A percentile compares a stretch with the other conserved stretches of the same genome.
phyloP scores from a whole-genome alignment of 2,113 vertebrate species.

The Colaptes auratus region DNA sequence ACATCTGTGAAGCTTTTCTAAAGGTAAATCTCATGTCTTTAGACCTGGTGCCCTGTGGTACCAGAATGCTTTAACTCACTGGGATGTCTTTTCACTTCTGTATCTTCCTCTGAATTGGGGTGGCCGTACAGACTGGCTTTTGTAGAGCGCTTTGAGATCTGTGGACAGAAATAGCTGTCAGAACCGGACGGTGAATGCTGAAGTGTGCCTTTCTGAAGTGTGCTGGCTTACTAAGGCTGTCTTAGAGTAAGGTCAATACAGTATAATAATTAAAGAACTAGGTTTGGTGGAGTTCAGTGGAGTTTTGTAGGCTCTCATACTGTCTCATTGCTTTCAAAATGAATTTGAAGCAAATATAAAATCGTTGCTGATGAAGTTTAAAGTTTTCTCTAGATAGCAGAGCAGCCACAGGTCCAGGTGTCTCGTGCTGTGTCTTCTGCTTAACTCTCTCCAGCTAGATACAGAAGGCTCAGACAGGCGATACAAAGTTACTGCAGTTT shows the following conservation, averaged over 20 bases:
- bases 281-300: background rate
- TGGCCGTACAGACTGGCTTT: background rate
- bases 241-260: background rate
- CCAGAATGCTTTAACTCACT: background rate
- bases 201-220: background rate
- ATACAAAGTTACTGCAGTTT: background rate
- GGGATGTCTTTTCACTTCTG: background rate
- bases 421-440: background rate
- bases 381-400: background rate
- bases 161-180: background rate
- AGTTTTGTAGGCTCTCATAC: background rate
- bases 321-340: background rate
- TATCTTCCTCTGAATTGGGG: background rate
- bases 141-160: background rate
- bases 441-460: background rate
- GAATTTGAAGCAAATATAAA: background rate
- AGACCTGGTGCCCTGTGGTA: background rate
- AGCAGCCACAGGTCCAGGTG: background rate
- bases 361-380: background rate
- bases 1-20: background rate
- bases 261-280: background rate
- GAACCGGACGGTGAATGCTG: background rate
- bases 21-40: background rate
- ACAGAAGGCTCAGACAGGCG: background rate
- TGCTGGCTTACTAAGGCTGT: background rate